Evolutionary conservation across 2,888 invertebrate genomes (phyloP).

Genomic region (Melitaea athalia): DNA sequence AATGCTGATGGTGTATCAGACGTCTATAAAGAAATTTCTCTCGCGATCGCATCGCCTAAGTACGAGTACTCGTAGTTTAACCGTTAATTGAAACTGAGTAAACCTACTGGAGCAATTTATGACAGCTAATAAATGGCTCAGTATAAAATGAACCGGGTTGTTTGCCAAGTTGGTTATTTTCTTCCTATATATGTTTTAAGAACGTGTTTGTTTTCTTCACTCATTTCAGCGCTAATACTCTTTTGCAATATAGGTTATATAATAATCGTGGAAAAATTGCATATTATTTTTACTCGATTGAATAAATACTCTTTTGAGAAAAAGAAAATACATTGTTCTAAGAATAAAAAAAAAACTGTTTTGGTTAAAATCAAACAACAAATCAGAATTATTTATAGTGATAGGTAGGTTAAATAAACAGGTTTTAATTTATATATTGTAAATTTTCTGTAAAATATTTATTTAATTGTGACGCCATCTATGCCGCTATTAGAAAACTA

Average conservation of each 20-base stretch:
- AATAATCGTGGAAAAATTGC: too few relatives aligned
- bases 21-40: slow-evolving; percentile 20
- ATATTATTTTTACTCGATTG: too few relatives aligned
- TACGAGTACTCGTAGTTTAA: slow-evolving; percentile 11
- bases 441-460: too few relatives aligned
- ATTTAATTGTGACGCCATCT: too few relatives aligned
- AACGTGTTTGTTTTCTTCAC: slow-evolving; percentile 27
- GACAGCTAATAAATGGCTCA: slow-evolving; percentile 43
- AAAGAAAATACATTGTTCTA: too few relatives aligned
- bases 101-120: slow-evolving; percentile 44
- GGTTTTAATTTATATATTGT: too few relatives aligned
- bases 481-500: too few relatives aligned
- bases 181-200: slow-evolving; percentile 37
- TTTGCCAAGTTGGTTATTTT: slow-evolving; percentile 56
- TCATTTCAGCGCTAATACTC: slow-evolving; percentile 13
- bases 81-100: slow-evolving; percentile 44
- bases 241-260: not conserved
- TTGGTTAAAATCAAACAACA: too few relatives aligned
- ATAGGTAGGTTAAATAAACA: too few relatives aligned
- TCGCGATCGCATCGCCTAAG: slow-evolving; percentile 24
- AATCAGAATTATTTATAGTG: too few relatives aligned
- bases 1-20: slow-evolving; percentile 16
- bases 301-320: too few relatives aligned
- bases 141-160: slow-evolving; percentile 41
- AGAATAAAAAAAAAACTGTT: too few relatives aligned